A percentile compares a stretch with the other conserved stretches of the same genome.
Evolutionary conservation across 2,888 invertebrate species (phyloP).

Genomic region (Diadromus collaris): DNA sequence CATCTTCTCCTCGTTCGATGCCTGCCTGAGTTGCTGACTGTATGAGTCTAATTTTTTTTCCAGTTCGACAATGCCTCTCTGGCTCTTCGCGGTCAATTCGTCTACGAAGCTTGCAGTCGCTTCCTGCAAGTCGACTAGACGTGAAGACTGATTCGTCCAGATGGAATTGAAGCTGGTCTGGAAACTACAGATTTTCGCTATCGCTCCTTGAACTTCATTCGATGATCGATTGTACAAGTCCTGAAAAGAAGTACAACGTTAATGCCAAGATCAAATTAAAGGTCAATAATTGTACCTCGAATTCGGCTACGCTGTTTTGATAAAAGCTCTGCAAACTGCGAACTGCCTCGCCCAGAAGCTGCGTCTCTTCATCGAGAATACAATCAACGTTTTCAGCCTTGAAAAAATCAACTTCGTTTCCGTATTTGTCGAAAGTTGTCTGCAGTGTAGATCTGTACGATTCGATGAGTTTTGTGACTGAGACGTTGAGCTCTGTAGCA

Average conservation of each 20-base stretch:
- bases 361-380: constrained; percentile 45
- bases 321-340: constrained; percentile 39
- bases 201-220: constrained; percentile 13
- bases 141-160: constrained; percentile 43
- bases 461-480: constrained; percentile 46
- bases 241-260: constrained; percentile 7
- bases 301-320: constrained; percentile 14
- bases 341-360: constrained; percentile 43
- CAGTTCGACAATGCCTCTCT: constrained; percentile 37
- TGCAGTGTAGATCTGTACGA: constrained; percentile 52
- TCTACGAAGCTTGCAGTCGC: constrained; percentile 35
- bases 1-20: constrained; percentile 55
- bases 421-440: constrained; percentile 41
- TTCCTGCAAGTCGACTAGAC: constrained; percentile 46
- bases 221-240: constrained; percentile 41
- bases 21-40: constrained; percentile 52
- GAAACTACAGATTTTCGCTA: constrained; percentile 39
- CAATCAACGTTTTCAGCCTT: constrained; percentile 37
- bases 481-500: constrained; percentile 31
- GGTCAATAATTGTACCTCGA: constrained; percentile 32
- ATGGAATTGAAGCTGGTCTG: constrained; percentile 42
- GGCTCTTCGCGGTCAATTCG: constrained; percentile 37
- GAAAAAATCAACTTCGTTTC: constrained; percentile 45
- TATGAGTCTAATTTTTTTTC: constrained; percentile 44
- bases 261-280: neutral